Base-by-base conservation (phyloP, 1,140 invertebrate species). In the Anoplophora glabripennis region DNA sequence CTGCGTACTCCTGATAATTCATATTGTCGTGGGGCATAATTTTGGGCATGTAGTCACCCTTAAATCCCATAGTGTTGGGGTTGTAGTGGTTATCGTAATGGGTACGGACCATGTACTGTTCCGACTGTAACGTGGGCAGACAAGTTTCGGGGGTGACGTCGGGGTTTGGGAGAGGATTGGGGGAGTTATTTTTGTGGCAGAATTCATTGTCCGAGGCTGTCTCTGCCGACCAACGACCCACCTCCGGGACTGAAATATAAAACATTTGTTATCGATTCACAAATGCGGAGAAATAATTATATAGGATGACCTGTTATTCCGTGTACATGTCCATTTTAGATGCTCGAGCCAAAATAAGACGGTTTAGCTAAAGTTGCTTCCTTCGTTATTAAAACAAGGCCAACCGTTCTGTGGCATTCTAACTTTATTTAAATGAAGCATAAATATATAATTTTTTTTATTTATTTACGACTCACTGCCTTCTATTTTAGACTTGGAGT, bases 201-300 rank as follows among this genome's bases (percentile, higher is more conserved):
- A 79, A 72, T 65, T 89, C 88, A 68, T 87, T 88, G 65, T 89
- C 88, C 0, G 87, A 89, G 2, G 83, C 87, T 0, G 87, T 89
- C 63, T 87, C 87, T 53, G 87, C 87, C 0, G 87, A 89, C 88
- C 88, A 90, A 36, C 88, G 81, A 34, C 86, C 87, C 18, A 85
- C 79, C 57, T 86, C 82, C n/a, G 76, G 78, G 45, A 78, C 80
- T 76, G 15, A 33, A 15, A n/a, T n/a, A 36, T 44, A 11, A 11
- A 54, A 11, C 11, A 41, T 28, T 28, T 28, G n/a, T n/a, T n/a
- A n/a, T n/a, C n/a, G n/a, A n/a, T n/a, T n/a, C n/a, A n/a, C n/a
- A n/a, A n/a, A n/a, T n/a, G n/a, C n/a, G n/a, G n/a, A n/a, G n/a
- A n/a, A n/a, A n/a, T n/a, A n/a, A n/a, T n/a, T n/a, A n/a, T n/a